Evolutionary conservation across 64 coral and sea anemone genomes (phyloP).

Genomic region (Montipora capricornis): DNA sequence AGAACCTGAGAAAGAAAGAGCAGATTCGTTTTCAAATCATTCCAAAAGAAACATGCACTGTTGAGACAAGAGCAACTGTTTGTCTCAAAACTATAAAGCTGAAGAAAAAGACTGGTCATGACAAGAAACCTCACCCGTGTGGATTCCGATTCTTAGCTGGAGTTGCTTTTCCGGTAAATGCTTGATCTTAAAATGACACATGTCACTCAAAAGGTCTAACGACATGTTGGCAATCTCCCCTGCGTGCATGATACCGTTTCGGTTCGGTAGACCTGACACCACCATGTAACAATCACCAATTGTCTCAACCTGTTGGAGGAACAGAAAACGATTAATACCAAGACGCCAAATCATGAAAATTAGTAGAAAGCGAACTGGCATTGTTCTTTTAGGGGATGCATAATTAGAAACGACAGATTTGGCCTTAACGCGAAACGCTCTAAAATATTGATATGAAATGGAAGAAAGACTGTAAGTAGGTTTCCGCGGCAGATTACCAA

Average conservation of each 20-base stretch:
- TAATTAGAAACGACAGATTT: too few species aligned
- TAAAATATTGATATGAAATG: too few species aligned
- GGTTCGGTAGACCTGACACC: slow-evolving; percentile 53
- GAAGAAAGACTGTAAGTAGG: too few species aligned
- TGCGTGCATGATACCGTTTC: slow-evolving; percentile 66
- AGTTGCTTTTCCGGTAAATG: slow-evolving; percentile 56
- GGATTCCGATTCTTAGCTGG: slow-evolving; percentile 68
- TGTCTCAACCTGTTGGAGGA: slow-evolving; percentile 57
- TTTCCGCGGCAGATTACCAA: too few species aligned
- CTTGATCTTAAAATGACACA: slow-evolving; percentile 52
- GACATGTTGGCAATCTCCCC: slow-evolving; percentile 71
- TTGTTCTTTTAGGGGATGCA: too few species aligned
- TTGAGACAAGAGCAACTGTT: background rate
- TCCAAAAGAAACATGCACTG: background rate
- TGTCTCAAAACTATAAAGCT: too few species aligned
- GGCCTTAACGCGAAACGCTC: too few species aligned
- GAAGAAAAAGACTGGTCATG: too few species aligned
- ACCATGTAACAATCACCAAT: slow-evolving; percentile 76
- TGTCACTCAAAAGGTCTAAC: slow-evolving; percentile 54
- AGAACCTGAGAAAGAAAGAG: slow-evolving; percentile 34
- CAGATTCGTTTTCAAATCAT: background rate
- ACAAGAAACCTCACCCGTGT: slow-evolving; percentile 40
- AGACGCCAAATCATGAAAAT: too few species aligned
- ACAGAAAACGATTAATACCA: background rate
- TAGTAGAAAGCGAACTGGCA: too few species aligned